Evolutionary conservation across 2,113 vertebrate genomes (phyloP).

Genomic region (Meles meles): DNA sequence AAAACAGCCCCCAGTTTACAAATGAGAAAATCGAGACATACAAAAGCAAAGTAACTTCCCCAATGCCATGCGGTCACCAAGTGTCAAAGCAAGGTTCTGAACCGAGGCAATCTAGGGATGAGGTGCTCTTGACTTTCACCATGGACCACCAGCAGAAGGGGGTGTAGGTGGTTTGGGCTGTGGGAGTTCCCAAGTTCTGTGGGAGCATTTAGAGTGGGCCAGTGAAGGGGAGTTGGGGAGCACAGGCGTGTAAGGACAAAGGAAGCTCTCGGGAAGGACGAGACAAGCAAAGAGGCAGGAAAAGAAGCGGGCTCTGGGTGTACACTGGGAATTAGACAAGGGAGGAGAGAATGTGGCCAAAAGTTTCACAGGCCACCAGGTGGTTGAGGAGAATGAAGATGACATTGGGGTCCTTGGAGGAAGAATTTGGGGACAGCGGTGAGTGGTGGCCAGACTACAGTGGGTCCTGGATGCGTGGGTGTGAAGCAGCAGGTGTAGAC

Average conservation of each 20-base stretch:
- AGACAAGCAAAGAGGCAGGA: background rate
- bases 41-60: background rate
- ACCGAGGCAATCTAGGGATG: background rate
- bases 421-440: background rate
- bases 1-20: background rate
- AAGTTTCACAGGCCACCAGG: background rate
- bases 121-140: background rate
- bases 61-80: background rate
- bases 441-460: background rate
- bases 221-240: background rate
- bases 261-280: background rate
- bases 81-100: background rate
- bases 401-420: background rate
- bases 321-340: background rate
- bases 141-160: background rate
- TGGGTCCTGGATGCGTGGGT: too few species aligned
- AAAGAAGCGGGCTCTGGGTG: background rate
- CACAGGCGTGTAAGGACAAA: background rate
- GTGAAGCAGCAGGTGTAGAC: background rate
- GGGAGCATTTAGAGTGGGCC: background rate
- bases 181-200: background rate
- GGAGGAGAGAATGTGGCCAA: background rate
- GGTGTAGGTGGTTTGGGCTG: rapidly evolving
- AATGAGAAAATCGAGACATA: background rate
- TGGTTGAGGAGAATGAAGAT: background rate